A percentile compares a stretch with the other conserved stretches of the same genome.
phyloP scores from a whole-genome alignment of 2,888 invertebrate genomes.

The Agrenia bidenticulata region DNA sequence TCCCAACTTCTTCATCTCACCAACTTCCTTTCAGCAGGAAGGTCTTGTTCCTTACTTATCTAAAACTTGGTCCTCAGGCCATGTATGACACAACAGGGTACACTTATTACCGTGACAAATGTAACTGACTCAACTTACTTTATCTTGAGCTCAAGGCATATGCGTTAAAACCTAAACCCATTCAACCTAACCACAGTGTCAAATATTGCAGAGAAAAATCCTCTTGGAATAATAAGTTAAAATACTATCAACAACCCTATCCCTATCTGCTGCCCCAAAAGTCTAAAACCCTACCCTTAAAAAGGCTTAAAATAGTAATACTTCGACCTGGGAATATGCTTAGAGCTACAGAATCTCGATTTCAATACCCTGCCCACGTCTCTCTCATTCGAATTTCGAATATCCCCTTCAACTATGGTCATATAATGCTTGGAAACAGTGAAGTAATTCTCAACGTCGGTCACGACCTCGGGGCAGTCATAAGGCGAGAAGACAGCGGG shows the following conservation, averaged over 20 bases:
- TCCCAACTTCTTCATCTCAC: conserved; percentile 2
- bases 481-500: conserved; percentile 15
- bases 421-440: background rate
- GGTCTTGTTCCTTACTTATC: conserved; percentile 1
- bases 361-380: background rate
- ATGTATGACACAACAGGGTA: conserved; percentile 9
- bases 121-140: conserved; percentile 1
- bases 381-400: conserved; percentile 2
- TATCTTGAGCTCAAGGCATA: no score
- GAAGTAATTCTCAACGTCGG: conserved; percentile 15
- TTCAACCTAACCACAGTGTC: no score
- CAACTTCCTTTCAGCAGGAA: conserved; percentile 11
- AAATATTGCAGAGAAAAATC: no score
- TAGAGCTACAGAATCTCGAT: background rate
- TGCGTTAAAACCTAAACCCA: no score
- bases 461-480: conserved; percentile 28
- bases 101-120: conserved; percentile 13
- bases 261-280: no score
- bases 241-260: no score
- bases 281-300: no score
- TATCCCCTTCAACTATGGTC: background rate
- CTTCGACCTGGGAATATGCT: no score
- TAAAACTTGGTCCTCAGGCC: conserved; percentile 9
- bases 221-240: no score
- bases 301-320: no score